Conservation (phyloP, 2,797 vertebrate genomes). For the Clarias platycephalus region DNA sequence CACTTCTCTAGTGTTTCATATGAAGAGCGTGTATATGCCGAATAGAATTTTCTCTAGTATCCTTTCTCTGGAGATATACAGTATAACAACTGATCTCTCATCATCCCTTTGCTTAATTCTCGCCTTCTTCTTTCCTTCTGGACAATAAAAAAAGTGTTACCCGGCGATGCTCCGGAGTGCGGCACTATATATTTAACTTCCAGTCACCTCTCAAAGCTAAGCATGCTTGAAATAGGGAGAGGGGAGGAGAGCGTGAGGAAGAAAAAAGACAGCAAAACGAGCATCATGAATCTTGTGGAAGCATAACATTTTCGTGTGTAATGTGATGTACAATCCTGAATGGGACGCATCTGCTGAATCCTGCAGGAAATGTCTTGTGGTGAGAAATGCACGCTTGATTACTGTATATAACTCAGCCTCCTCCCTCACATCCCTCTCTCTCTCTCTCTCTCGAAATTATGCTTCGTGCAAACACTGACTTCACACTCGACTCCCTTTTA, state of each 20-base stretch:
- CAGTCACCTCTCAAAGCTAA: slow-evolving; percentile 35
- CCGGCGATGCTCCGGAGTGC: slow-evolving; percentile 10
- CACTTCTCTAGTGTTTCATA: slow-evolving; percentile 38
- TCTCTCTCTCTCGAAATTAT: background rate
- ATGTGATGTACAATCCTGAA: slow-evolving; percentile 49
- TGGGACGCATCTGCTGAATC: slow-evolving; percentile 53
- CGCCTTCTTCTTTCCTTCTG: background rate
- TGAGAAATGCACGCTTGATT: slow-evolving; percentile 53
- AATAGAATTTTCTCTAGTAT: slow-evolving; percentile 40
- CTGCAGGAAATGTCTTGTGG: slow-evolving; percentile 42
- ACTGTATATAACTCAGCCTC: slow-evolving; percentile 46
- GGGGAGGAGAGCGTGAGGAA: slow-evolving; percentile 22
- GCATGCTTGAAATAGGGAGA: slow-evolving; percentile 25
- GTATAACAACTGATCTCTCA: slow-evolving; percentile 56
- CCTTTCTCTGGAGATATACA: background rate
- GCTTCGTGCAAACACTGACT: slow-evolving; percentile 20
- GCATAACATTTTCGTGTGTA: slow-evolving; percentile 61
- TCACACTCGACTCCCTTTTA: slow-evolving; percentile 18
- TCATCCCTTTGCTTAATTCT: slow-evolving; percentile 1
- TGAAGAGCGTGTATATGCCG: slow-evolving; percentile 53
- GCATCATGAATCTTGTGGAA: slow-evolving; percentile 59
- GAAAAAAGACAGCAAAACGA: slow-evolving; percentile 34
- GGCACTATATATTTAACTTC: slow-evolving; percentile 40
- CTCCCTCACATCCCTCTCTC: slow-evolving; percentile 15
- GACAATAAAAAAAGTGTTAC: slow-evolving; percentile 2